Conservation (phyloP, 1,140 invertebrate species). For the Drosophila kohkoa region DNA sequence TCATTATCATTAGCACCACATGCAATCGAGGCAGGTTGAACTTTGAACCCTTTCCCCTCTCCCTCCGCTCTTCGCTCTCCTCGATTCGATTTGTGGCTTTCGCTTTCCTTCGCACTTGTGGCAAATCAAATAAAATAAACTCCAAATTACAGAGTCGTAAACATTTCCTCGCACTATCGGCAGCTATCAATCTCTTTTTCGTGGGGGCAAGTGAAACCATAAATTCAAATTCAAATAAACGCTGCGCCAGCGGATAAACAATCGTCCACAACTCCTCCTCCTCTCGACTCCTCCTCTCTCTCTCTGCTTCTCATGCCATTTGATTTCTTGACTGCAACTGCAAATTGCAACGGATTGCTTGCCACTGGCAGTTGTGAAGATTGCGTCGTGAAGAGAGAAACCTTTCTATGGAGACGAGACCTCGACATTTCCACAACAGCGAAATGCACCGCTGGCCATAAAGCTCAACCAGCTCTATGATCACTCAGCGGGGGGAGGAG, state of each 20-base stretch:
- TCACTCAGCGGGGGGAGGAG: background rate
- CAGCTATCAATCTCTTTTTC: constrained; percentile 74
- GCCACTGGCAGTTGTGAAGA: constrained; percentile 35
- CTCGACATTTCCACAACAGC: constrained; percentile 34
- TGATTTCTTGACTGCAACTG: constrained; percentile 46
- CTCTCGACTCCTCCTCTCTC: background rate
- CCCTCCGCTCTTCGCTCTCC: no score
- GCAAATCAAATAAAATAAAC: constrained; percentile 80
- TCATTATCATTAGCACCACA: constrained; percentile 62
- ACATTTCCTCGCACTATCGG: constrained; percentile 82
- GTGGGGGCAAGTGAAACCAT: constrained; percentile 76
- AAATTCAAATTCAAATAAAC: constrained; percentile 71
- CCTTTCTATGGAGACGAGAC: constrained; percentile 44
- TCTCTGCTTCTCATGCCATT: constrained; percentile 12
- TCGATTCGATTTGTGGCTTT: constrained; percentile 39
- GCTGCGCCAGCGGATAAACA: constrained; percentile 37
- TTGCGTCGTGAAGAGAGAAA: constrained; percentile 54
- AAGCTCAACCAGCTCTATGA: background rate
- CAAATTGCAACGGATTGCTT: constrained; percentile 56
- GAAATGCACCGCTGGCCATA: constrained; percentile 25
- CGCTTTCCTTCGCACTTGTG: constrained; percentile 64
- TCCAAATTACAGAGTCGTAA: constrained; percentile 80
- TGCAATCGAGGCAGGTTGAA: constrained; percentile 56
- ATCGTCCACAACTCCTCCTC: background rate
- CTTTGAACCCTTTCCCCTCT: constrained; percentile 34